Evolutionary conservation across 1,140 invertebrate genomes (phyloP).

Genomic region (Brachionus calyciflorus): DNA sequence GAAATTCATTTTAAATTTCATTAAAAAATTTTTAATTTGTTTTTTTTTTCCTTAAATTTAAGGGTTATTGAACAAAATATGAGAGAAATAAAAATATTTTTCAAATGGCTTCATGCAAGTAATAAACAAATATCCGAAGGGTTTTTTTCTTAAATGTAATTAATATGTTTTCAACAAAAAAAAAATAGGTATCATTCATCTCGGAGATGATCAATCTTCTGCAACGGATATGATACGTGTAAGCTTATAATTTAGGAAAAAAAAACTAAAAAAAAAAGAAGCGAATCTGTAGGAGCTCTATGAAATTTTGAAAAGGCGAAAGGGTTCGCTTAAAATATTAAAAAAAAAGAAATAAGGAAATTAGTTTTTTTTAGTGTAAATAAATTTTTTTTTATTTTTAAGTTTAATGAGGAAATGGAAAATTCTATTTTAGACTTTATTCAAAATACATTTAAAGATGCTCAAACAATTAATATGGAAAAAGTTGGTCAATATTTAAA

Average conservation of each 20-base stretch:
- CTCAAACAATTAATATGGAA: constrained; percentile 44
- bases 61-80: constrained; percentile 83
- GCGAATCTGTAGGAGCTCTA: too few relatives aligned
- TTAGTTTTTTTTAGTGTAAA: background rate
- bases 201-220: constrained; percentile 41
- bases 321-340: background rate
- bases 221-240: constrained; percentile 44
- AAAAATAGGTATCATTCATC: constrained; percentile 38
- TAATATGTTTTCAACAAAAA: too few relatives aligned
- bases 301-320: background rate
- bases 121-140: too few relatives aligned
- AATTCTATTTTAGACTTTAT: constrained; percentile 45
- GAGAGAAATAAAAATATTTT: constrained; percentile 87
- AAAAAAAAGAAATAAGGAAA: background rate
- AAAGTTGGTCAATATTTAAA: constrained; percentile 46
- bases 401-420: constrained; percentile 47
- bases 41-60: constrained; percentile 47
- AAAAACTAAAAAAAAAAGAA: too few relatives aligned
- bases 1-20: too few relatives aligned
- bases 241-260: background rate
- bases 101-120: constrained; percentile 74
- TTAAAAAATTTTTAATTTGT: constrained; percentile 20
- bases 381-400: background rate
- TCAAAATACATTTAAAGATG: constrained; percentile 44
- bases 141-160: too few relatives aligned